Conservation (phyloP, 2,888 invertebrate species). For the Tipula confusa region DNA sequence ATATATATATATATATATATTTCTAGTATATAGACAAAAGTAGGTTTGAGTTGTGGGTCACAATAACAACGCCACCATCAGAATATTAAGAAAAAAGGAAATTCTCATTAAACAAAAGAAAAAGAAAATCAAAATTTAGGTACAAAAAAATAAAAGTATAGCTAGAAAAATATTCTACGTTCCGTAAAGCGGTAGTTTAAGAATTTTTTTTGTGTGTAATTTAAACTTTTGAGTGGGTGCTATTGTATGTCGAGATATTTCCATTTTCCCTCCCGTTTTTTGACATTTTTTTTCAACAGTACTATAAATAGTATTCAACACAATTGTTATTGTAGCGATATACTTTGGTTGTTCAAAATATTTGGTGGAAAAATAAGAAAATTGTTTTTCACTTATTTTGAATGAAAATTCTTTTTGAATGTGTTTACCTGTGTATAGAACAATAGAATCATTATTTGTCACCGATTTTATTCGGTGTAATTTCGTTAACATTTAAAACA, state of each 20-base stretch:
- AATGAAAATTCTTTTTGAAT: neutral
- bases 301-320: neutral
- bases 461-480: neutral
- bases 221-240: slow-evolving; percentile 8
- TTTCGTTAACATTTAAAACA: neutral
- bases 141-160: neutral
- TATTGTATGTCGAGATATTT: neutral
- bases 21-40: neutral
- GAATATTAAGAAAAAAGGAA: neutral
- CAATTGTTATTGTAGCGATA: neutral
- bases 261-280: neutral
- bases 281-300: neutral
- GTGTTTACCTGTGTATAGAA: neutral
- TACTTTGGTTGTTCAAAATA: neutral
- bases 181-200: neutral
- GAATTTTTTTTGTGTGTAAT: neutral
- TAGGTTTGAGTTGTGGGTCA: neutral
- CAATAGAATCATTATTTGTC: neutral
- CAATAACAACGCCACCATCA: neutral
- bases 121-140: neutral
- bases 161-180: neutral
- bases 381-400: neutral
- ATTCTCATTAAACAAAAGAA: slow-evolving; percentile 20
- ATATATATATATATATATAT: too few species aligned
- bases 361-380: neutral